Evolutionary conservation across 2,797 vertebrate species (phyloP), one percentile per base, ranked within the genome.

Genomic region (Hephaestus fuliginosus): DNA sequence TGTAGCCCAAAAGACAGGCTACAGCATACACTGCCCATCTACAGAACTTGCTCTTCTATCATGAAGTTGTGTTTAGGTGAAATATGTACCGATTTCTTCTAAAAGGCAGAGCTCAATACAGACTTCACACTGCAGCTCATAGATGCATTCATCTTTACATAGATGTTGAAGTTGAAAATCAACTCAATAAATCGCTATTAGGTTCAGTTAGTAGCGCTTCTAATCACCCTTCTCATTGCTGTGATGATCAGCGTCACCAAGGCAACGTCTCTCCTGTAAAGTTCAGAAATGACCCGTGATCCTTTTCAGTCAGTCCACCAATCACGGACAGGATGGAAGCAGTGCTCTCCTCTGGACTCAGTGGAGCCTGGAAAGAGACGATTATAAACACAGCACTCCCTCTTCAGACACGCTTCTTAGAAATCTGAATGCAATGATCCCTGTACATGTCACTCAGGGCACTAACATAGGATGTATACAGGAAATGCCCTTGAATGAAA

Each of bases 221-320:
- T 43, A 25, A 41, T 25, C 11, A 53, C 53, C 9, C 36, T 41
- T 55, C 28, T 81, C 22, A 36, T 76, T 33, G 39, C 48, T 60
- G 20, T 53, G 44, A 43, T 63, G 53, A 55, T 28, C n/a, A 15
- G 11, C 18, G 39, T 96, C 88, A 96, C 96, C 96, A 96, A 0
- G 95, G 96, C 9, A 96, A 82, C 28, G 80, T 74, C 78, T 96
- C 93, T 71, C 95, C 95, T 66, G 93, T 95, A 78, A 92, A 94
- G 82, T 94, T 91, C 64, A 96, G 85, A 92, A 96, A 97, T 56
- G 91, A 94, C 18, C 96, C 95, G 0, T 95, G 94, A 84, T 96
- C 91, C 52, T 95, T 95, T 83, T 95, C 93, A 22, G 91, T 91
- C 4, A 97, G 92, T n/a, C 88, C 90, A 12, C 93, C 93, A 72